These are phyloP conservation scores for Brachylomia viminalis DNA, from an alignment of 2,888 invertebrate species.

Conservation along the genomic window DNA sequence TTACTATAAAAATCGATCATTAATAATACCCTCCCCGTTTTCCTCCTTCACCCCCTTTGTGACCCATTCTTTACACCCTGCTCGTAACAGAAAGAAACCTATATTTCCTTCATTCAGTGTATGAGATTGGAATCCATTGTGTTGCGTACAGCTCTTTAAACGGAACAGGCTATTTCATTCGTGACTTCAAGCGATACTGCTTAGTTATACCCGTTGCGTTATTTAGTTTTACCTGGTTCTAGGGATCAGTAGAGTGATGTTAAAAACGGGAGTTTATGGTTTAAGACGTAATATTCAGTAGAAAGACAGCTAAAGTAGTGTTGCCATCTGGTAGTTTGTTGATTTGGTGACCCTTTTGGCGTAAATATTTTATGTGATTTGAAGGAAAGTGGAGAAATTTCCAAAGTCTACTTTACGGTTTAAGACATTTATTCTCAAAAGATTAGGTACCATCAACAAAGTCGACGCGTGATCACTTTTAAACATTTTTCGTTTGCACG, in stretches of 20 bases:
- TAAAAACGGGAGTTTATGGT: background rate
- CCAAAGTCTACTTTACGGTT: no score
- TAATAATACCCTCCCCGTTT: conserved; percentile 1
- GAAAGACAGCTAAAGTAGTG: background rate
- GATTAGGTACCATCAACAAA: no score
- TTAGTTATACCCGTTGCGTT: background rate
- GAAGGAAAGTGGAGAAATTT: no score
- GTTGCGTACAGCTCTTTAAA: conserved; percentile 32
- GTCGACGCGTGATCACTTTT: no score
- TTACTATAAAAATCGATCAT: conserved; percentile 32
- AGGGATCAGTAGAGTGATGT: background rate
- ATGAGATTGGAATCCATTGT: conserved; percentile 52
- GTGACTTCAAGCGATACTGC: conserved; percentile 31
- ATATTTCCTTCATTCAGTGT: background rate
- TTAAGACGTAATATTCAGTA: background rate
- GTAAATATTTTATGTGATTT: no score
- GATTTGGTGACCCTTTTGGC: background rate
- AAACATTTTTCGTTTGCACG: no score
- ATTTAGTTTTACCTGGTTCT: conserved; percentile 15
- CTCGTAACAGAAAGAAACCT: conserved; percentile 49
- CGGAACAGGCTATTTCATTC: conserved; percentile 35
- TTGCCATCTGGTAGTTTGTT: background rate
- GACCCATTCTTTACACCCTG: conserved; percentile 25
- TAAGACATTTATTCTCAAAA: no score
- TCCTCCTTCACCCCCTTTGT: conserved; percentile 1